Evolutionary conservation across 2,113 vertebrate species (phyloP).

Genomic region (Chloebia gouldiae): DNA sequence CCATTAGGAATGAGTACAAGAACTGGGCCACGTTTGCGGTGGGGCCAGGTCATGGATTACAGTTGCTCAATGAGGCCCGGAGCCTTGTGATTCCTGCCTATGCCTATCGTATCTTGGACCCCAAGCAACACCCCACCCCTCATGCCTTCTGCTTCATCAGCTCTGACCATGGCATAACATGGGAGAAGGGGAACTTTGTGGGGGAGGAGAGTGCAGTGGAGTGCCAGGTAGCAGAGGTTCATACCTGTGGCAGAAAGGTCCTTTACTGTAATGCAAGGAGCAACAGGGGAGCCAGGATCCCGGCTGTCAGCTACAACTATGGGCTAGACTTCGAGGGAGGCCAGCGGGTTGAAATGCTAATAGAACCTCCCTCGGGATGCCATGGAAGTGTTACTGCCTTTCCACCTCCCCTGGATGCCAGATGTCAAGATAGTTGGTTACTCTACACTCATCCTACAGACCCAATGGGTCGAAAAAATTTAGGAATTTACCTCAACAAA

Average conservation of each 20-base stretch:
- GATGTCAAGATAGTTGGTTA: conserved; percentile 72
- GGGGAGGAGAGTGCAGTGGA: conserved; percentile 60
- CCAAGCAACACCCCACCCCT: conserved; percentile 9
- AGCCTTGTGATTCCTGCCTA: conserved; percentile 88
- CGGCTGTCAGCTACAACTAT: conserved; percentile 79
- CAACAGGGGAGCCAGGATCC: conserved; percentile 70
- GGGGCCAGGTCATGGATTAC: conserved; percentile 88
- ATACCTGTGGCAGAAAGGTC: conserved; percentile 49
- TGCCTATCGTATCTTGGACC: conserved; percentile 68
- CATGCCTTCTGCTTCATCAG: conserved; percentile 83
- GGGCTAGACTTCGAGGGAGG: conserved; percentile 74
- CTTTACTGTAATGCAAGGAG: conserved; percentile 87
- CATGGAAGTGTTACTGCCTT: conserved; percentile 88
- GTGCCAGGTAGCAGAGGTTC: conserved; percentile 86
- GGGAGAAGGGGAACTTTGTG: conserved; percentile 72
- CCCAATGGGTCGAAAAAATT: conserved; percentile 65
- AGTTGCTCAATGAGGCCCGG: conserved; percentile 61
- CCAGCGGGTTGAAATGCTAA: conserved; percentile 66
- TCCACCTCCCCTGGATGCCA: conserved; percentile 28
- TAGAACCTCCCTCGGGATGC: conserved; percentile 81
- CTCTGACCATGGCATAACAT: conserved; percentile 77
- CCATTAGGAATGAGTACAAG: conserved; percentile 65
- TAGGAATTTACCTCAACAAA: conserved; percentile 86
- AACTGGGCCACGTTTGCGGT: conserved; percentile 89
- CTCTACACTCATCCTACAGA: conserved; percentile 85